Evolutionary conservation across 2,797 vertebrate genomes (phyloP).

Genomic region (Pipistrellus nathusii): DNA sequence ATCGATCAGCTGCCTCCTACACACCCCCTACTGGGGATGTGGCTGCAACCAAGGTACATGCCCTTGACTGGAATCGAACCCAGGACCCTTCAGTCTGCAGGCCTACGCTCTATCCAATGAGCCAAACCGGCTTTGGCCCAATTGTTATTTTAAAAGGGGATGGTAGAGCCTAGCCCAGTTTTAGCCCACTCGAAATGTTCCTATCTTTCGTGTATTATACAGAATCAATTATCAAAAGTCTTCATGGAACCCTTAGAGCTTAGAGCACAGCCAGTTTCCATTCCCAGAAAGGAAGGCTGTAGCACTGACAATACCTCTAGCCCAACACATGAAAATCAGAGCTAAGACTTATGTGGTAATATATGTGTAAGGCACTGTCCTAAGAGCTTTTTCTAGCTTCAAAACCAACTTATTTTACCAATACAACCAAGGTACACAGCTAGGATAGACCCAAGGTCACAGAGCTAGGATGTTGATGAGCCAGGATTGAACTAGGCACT

Average conservation of each 20-base stretch:
- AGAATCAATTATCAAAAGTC: neutral
- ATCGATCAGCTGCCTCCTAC: too few relatives aligned
- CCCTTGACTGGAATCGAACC: too few relatives aligned
- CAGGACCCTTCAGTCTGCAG: too few relatives aligned
- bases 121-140: too few relatives aligned
- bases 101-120: too few relatives aligned
- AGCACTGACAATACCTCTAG: neutral
- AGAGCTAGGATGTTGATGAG: neutral
- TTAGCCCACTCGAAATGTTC: neutral
- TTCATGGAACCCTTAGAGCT: neutral
- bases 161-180: neutral
- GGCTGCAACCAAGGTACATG: too few relatives aligned
- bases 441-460: neutral
- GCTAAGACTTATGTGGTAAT: rapidly evolving
- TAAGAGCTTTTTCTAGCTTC: neutral
- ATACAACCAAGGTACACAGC: neutral
- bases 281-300: neutral
- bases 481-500: neutral
- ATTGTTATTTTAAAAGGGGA: neutral
- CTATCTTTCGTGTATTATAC: neutral
- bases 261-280: neutral
- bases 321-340: neutral
- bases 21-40: too few relatives aligned
- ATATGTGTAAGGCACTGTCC: neutral
- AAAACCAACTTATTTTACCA: neutral